Conservation (phyloP, 2,797 vertebrate genomes). For the Myioborus miniatus region DNA sequence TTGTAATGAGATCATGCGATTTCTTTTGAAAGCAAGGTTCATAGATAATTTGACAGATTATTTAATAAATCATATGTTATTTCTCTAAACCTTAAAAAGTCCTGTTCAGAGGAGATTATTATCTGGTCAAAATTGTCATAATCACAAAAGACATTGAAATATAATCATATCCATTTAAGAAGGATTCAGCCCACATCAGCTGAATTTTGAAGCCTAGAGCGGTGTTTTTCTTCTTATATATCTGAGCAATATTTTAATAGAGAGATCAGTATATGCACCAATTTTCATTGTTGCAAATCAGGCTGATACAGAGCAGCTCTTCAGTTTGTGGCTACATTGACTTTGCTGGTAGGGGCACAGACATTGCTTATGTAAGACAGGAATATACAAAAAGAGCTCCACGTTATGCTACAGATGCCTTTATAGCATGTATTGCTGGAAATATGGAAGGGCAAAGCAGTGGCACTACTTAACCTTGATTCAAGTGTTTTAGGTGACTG, state of each 20-base stretch:
- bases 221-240: not conserved
- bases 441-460: not conserved
- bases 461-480: not conserved
- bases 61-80: conserved; percentile 12
- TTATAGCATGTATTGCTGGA: not conserved
- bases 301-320: not conserved
- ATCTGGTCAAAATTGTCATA: not conserved
- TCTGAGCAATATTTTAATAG: not conserved
- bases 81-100: conserved; percentile 12
- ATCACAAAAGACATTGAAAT: not conserved
- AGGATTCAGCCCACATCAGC: not conserved
- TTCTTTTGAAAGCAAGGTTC: conserved; percentile 14
- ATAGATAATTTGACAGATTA: conserved; percentile 10
- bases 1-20: conserved; percentile 14
- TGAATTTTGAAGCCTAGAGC: not conserved
- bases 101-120: not conserved
- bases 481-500: not conserved
- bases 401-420: not conserved
- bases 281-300: not conserved
- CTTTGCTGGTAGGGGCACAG: not conserved
- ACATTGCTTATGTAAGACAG: not conserved
- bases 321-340: not conserved
- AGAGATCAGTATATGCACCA: not conserved
- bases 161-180: not conserved
- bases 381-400: not conserved